Evolutionary conservation across 1,140 invertebrate species (phyloP), one percentile per base, ranked within the genome.

Genomic region (Thaumetopoea pityocampa): DNA sequence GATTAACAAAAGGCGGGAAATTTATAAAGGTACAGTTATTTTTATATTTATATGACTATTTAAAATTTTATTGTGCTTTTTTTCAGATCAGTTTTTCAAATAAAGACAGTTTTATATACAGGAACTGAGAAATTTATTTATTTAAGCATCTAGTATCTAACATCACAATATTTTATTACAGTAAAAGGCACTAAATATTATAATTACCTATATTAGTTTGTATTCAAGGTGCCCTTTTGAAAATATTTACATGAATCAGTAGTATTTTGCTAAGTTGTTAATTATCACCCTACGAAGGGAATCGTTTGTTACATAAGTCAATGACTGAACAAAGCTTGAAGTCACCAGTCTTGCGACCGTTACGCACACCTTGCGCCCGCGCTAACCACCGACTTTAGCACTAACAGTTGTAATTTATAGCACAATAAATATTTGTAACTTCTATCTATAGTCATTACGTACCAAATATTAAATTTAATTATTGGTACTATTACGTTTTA

Each of bases 301-400:
- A 26, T 1, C 22, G 29, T 38, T 38, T 28, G 15, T 28, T 34
- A 23, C 14, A 28, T 29, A 29, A 40, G 9, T 27, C 26, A 18
- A 40, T 40, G 10, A 29, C 28, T 40, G 18, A 29, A 40, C 36
- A 40, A 40, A 40, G 24, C 24, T 40, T 29, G 26, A 41, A 41
- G 37, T 32, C 19, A 28, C 19, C 20, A 17, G 37, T 29, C 15
- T 27, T 4, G 8, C 35, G 67, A 73, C 74, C 74, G 78, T 82
- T 79, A 70, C 48, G 36, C 57, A 60, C 79, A 80, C 79, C 76
- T 80, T 80, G 73, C 76, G 70, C 53, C 57, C 55, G 62, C 62
- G 47, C 61, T 47, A 41, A 54, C 62, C 52, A 69, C 55, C 51
- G 61, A 64, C 79, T 80, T 83, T 83, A 76, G 71, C 58, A 64